phyloP scores from a whole-genome alignment of 53 echinoderm and acorn worm species.

The Arbacia lixula region DNA sequence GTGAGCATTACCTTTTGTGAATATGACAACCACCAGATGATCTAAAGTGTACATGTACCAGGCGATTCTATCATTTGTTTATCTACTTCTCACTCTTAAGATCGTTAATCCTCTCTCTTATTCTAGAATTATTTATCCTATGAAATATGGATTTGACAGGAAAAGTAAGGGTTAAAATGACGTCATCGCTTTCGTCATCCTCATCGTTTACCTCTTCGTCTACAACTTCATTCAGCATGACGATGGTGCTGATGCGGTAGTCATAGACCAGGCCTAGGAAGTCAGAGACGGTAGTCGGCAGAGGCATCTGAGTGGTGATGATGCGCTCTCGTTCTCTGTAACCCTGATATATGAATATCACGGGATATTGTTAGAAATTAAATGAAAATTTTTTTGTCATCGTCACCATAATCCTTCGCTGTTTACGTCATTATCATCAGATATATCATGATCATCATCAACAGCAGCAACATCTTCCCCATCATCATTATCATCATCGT shows the following conservation, averaged over 20 bases:
- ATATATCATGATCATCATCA: neutral
- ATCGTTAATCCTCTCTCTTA: no score
- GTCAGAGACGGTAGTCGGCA: slow-evolving; percentile 75
- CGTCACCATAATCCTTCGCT: neutral
- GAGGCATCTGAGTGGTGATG: slow-evolving; percentile 79
- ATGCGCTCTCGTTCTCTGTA: slow-evolving; percentile 61
- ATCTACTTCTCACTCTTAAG: no score
- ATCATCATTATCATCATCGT: neutral
- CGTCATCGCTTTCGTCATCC: no score
- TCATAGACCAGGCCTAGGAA: slow-evolving; percentile 81
- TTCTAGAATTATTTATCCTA: no score
- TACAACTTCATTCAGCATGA: slow-evolving; percentile 77
- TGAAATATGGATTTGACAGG: no score
- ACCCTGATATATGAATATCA: slow-evolving; percentile 1
- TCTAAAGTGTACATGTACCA: no score
- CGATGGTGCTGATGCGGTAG: slow-evolving; percentile 72
- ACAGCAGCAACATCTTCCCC: neutral
- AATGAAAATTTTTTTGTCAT: neutral
- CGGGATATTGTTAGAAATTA: neutral
- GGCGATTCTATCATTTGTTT: no score
- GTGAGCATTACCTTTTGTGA: no score
- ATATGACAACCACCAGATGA: no score
- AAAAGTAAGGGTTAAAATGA: no score
- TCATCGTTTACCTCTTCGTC: slow-evolving; percentile 50
- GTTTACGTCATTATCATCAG: neutral